A percentile compares a stretch with the other conserved stretches of the same genome.
Evolutionary conservation across 64 coral and sea anemone genomes (phyloP).

Genomic region (Porites australiensis): DNA sequence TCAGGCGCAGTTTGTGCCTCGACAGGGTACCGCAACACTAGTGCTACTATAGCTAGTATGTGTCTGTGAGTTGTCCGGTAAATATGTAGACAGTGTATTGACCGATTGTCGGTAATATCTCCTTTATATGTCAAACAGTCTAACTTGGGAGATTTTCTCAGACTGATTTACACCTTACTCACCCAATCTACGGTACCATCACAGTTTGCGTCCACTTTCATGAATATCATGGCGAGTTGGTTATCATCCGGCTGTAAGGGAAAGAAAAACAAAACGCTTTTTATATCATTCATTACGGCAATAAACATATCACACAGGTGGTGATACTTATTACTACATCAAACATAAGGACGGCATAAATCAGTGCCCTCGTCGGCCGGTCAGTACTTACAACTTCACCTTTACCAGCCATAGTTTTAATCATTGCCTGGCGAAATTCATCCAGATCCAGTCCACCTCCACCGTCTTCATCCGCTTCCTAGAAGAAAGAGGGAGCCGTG

Average conservation of each 20-base stretch:
- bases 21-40: no score
- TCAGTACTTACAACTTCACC: slow-evolving; percentile 72
- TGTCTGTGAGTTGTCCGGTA: no score
- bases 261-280: not conserved
- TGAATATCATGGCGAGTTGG: slow-evolving; percentile 95
- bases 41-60: no score
- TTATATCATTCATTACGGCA: not conserved
- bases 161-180: not conserved
- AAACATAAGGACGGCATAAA: no score
- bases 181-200: slow-evolving; percentile 99
- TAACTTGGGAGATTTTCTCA: no score
- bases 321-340: no score
- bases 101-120: no score
- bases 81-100: no score
- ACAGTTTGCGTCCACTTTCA: slow-evolving; percentile 99
- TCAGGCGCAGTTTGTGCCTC: no score
- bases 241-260: slow-evolving; percentile 85
- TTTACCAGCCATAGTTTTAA: slow-evolving; percentile 86
- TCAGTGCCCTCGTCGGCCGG: not conserved
- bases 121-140: no score
- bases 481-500: not conserved
- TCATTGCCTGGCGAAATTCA: slow-evolving; percentile 95
- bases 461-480: slow-evolving; percentile 99
- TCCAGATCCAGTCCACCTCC: slow-evolving; percentile 97
- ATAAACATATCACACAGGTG: no score